Base-by-base conservation (phyloP, 2,113 vertebrate genomes). In the Callipepla squamata region DNA sequence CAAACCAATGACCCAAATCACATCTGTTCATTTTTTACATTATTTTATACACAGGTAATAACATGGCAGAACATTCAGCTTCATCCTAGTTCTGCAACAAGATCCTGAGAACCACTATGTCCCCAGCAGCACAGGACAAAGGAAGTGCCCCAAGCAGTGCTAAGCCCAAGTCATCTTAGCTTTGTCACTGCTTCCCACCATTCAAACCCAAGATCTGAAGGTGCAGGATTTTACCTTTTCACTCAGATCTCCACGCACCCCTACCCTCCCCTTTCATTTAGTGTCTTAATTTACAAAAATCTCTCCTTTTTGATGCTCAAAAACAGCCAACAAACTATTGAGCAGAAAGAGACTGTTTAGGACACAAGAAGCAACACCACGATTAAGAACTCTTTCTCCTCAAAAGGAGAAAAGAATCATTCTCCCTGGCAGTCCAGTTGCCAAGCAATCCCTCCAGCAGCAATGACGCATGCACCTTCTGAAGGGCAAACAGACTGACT, bases 371-470 rank as follows among this genome's bases (percentile, higher is more conserved):
- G 47, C 0, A 88, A 51, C 69, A 79, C 13, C 80, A 89, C 1
- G 6, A 89, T 28, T 55, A 65, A 85, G 72, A 23, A 25, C 42
- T 30, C 19, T 9, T 8, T 21, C 75, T 85, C 20, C 68, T 59
- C 63, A 7, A 51, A 11, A 77, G 62, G 14, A 73, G 57, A 53
- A 76, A 38, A 74, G 47, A 51, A 18, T 47, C 63, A 13, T 23
- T 42, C 55, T 48, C 6, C 3, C 21, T 77, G 58, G 72, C 55
- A 85, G 75, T 17, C 53, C 83, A 89, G 81, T 9, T 85, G 74
- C 93, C 92, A 90, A 69, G 69, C 74, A 77, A 82, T 87, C 38
- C 57, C 70, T 77, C 34, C 80, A 82, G 68, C 65, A 77, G 32
- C 0, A 5, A 89, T 28, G 70, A 78, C 0, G 14, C 50, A 73